These are phyloP conservation scores for Dipus sagitta DNA, from an alignment of 2,797 vertebrate species.

Conservation along the genomic window DNA sequence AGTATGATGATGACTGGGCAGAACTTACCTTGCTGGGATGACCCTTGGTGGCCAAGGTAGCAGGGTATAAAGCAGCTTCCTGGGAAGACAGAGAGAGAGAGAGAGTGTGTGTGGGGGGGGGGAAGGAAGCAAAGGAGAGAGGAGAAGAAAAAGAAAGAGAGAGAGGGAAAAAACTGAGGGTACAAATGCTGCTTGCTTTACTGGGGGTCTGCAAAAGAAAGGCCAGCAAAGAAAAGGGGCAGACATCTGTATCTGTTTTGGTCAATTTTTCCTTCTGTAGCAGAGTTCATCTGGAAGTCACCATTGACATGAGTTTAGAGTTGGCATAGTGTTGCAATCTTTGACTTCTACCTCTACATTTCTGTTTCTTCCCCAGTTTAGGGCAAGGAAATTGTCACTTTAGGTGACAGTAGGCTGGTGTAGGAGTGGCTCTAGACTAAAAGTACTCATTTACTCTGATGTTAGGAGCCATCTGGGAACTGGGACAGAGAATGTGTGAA, in stretches of 20 bases:
- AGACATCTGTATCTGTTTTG: neutral
- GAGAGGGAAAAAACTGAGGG: neutral
- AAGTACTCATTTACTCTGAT: neutral
- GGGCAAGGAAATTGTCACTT: neutral
- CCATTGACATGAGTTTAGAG: neutral
- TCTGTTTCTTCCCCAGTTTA: neutral
- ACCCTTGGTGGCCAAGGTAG: neutral
- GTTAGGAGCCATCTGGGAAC: neutral
- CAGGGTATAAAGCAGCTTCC: neutral
- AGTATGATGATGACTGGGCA: neutral
- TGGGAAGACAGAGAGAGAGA: neutral
- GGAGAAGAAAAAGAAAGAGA: neutral
- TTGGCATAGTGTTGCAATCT: neutral
- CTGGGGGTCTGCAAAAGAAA: neutral
- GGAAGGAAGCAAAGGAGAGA: no score
- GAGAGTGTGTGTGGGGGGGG: no score
- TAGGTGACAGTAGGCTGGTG: neutral
- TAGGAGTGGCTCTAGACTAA: neutral
- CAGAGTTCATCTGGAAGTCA: neutral
- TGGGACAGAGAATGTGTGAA: neutral
- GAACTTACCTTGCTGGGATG: neutral
- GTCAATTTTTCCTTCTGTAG: neutral
- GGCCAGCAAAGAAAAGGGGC: neutral
- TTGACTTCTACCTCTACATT: neutral
- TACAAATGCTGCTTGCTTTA: neutral